Conservation (phyloP, 2,113 vertebrate species). For the Parus major region DNA sequence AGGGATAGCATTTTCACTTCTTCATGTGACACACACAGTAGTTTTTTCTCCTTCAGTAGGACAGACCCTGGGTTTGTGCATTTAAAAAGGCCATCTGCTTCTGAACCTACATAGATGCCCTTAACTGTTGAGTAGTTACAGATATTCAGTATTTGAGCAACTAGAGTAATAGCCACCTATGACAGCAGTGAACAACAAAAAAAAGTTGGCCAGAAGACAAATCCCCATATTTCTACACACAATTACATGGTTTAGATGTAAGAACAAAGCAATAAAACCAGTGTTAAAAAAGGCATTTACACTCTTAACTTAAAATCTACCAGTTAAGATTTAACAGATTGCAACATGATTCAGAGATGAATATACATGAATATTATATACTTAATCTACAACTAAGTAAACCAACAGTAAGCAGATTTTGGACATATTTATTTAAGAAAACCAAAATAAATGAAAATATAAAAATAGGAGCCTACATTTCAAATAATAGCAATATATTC, state of each 20-base stretch:
- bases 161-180: neutral
- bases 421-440: neutral
- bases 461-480: neutral
- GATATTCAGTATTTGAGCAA: neutral
- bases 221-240: neutral
- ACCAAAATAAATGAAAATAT: neutral
- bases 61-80: neutral
- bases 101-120: neutral
- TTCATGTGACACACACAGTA: neutral
- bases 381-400: neutral
- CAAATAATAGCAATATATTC: neutral
- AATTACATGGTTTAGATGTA: neutral
- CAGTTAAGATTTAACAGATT: neutral
- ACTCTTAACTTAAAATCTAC: neutral
- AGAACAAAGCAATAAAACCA: neutral
- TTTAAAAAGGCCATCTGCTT: conserved; percentile 11
- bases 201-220: neutral
- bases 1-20: neutral
- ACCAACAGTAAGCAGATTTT: neutral
- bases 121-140: neutral
- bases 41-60: neutral
- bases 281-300: neutral
- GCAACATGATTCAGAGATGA: neutral
- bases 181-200: neutral
- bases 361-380: too few species aligned